Base-by-base conservation (phyloP, 2,888 invertebrate genomes). In the Leptinotarsa peninsularis region DNA sequence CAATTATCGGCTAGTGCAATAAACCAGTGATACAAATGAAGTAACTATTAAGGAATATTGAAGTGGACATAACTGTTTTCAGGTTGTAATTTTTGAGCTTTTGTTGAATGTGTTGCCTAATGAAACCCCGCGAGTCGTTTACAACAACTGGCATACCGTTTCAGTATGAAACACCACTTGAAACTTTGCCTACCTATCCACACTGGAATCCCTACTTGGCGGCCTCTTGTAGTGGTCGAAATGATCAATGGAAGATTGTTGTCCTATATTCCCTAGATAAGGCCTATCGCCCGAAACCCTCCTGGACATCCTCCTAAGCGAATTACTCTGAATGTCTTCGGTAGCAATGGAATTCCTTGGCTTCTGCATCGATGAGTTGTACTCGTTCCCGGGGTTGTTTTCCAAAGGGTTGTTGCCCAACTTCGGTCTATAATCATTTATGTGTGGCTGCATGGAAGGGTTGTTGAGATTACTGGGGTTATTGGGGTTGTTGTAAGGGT, bases 141-240 rank as follows among this genome's bases (percentile, higher is more conserved):
- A 10, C 3, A 43, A 10, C 10, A 10, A 10, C 3, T 43, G 10
- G 10, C 52, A 72, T 18, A 33, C 17, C 27, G 0, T 10, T 13
- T 50, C 52, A n/a, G 52, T n/a, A 15, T n/a, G 14, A 17, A 52
- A 17, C 52, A 52, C 15, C 4, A 52, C 7, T 17, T 52, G 15
- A 52, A n/a, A n/a, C 17, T 73, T 5, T 43, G 71, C 75, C 78
- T 71, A 83, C 81, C 88, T 83, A 89, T 96, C 96, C 66, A 95
- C 94, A 82, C 96, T 96, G 77, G 94, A 93, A 87, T 96, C 96
- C 86, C 96, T 91, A 89, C 96, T 96, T 1, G 96, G 96, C 71
- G 96, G 96, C 87, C 95, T 91, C 88, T 96, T 96, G 88, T 98
- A 98, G 87, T 98, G 98, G 88, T 98, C 98, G 87, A 97, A 96